phyloP scores from a whole-genome alignment of 2,797 vertebrate genomes.

The Kryptopterus vitreolus region DNA sequence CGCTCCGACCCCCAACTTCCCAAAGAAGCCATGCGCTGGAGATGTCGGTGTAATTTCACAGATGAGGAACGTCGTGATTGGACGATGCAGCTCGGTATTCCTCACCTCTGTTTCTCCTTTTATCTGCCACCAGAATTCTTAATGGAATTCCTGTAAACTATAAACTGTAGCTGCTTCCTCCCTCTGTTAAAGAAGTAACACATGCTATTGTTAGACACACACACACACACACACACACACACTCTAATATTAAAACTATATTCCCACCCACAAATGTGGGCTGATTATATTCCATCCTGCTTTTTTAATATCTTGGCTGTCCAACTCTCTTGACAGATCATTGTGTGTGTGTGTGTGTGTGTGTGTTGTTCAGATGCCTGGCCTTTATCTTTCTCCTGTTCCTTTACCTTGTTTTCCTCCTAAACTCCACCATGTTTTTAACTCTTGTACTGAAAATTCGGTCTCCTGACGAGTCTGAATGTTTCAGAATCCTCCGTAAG shows the following conservation, averaged over 20 bases:
- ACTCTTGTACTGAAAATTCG: neutral
- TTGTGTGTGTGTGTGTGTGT: neutral
- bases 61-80: too few species aligned
- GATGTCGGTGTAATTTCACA: too few species aligned
- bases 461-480: too few species aligned
- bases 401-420: neutral
- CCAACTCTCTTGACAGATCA: neutral
- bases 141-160: neutral
- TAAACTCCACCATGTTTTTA: neutral
- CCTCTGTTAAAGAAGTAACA: neutral
- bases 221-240: neutral
- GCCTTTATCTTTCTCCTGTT: neutral
- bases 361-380: neutral
- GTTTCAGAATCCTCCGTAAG: neutral
- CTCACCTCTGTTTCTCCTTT: too few species aligned
- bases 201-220: neutral
- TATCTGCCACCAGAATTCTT: too few species aligned
- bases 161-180: neutral
- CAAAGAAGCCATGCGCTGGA: too few species aligned
- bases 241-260: neutral
- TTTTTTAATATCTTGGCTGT: conserved; percentile 2
- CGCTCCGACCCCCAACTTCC: too few species aligned
- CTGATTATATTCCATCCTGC: conserved; percentile 1
- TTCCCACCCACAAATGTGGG: neutral
- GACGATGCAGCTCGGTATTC: too few species aligned